Percentiles rank a stretch among this genome's conserved stretches.
phyloP scores from a whole-genome alignment of 2,113 vertebrate species.

The Motacilla alba region DNA sequence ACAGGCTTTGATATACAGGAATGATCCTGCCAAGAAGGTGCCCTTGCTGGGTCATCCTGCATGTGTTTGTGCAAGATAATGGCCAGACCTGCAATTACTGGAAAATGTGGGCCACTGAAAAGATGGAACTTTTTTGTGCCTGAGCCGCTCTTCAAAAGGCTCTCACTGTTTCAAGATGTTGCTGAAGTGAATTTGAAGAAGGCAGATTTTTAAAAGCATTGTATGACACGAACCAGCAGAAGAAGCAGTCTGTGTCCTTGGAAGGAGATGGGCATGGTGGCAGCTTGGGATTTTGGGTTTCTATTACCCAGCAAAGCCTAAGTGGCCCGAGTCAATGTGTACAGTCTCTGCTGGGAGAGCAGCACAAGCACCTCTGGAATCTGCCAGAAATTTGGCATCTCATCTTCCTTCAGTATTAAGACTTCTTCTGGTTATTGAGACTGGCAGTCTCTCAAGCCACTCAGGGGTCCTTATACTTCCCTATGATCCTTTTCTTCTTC shows the following conservation, averaged over 20 bases:
- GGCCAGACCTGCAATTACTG: not conserved
- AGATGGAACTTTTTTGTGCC: not conserved
- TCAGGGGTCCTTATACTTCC: not conserved
- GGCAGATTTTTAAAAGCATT: not conserved
- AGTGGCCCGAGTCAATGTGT: not conserved
- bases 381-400: not conserved
- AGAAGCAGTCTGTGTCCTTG: not conserved
- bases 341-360: not conserved
- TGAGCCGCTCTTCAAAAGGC: not conserved
- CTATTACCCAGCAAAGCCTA: not conserved
- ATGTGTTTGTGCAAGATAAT: not conserved
- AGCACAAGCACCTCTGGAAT: not conserved
- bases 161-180: not conserved
- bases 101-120: not conserved
- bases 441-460: not conserved
- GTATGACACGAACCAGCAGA: not conserved
- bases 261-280: fast-evolving
- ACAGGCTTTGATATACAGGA: not conserved
- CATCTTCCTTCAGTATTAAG: not conserved
- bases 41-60: not conserved
- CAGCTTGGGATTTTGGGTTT: not conserved
- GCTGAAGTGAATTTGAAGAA: not conserved
- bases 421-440: not conserved
- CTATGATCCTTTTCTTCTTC: not conserved
- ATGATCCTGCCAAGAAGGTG: not conserved